Percentiles rank a stretch among this genome's conserved stretches.
Evolutionary conservation across 2,888 invertebrate genomes (phyloP).

Genomic region (Nymphalis polychloros): DNA sequence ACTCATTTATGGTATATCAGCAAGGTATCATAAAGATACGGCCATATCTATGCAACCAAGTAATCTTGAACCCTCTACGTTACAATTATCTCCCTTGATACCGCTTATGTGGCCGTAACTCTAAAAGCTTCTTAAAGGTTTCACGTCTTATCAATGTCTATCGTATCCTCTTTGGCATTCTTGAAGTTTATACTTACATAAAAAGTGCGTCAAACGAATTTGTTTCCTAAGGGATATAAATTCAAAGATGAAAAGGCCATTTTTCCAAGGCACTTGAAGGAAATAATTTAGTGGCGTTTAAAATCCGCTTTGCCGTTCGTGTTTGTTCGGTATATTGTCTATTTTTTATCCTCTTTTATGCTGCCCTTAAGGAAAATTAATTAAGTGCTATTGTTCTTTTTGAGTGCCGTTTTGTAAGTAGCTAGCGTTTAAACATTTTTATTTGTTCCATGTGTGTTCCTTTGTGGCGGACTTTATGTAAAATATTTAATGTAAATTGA

Average conservation of each 20-base stretch:
- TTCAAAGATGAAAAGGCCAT: constrained; percentile 33
- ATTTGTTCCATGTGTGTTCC: neutral
- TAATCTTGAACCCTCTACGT: neutral
- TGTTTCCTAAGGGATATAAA: constrained; percentile 29
- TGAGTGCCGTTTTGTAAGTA: constrained; percentile 52
- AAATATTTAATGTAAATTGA: too few relatives aligned
- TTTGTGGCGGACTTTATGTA: neutral
- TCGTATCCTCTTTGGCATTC: constrained; percentile 45
- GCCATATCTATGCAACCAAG: neutral
- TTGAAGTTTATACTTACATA: constrained; percentile 47
- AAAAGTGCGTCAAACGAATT: constrained; percentile 27
- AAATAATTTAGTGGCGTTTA: constrained; percentile 55
- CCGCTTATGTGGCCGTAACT: neutral
- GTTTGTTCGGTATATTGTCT: constrained; percentile 57
- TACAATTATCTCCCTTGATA: neutral
- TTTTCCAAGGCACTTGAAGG: constrained; percentile 38
- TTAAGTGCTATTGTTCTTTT: constrained; percentile 67
- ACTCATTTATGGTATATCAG: too few relatives aligned
- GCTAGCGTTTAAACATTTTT: neutral
- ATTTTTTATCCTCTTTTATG: constrained; percentile 58
- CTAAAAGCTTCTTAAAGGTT: neutral
- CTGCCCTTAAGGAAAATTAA: constrained; percentile 69
- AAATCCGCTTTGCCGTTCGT: constrained; percentile 57
- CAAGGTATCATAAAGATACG: too few relatives aligned
- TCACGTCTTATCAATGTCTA: constrained; percentile 1